Percentiles rank a stretch among this genome's conserved stretches.
Conservation (phyloP, 2,113 vertebrate genomes). For the Donacobius atricapilla region DNA sequence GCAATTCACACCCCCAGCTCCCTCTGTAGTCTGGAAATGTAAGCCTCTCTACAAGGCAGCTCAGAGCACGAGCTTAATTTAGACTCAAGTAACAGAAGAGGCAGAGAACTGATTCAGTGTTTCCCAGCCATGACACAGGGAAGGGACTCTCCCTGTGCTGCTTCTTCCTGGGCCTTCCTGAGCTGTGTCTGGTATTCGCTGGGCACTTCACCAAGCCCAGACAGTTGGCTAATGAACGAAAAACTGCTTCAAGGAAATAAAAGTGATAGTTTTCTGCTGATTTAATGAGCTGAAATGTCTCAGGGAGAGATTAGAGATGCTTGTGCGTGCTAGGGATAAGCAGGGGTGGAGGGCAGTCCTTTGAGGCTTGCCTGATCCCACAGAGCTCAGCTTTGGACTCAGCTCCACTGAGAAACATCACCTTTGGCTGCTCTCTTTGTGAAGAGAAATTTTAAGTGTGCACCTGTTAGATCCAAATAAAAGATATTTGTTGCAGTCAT, state of each 20-base stretch:
- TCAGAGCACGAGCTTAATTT: neutral
- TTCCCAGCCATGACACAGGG: neutral
- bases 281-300: neutral
- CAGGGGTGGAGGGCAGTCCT: neutral
- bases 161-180: neutral
- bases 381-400: neutral
- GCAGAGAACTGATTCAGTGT: neutral
- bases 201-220: neutral
- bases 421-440: neutral
- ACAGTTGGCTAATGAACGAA: neutral
- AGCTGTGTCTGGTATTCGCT: neutral
- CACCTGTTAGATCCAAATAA: neutral
- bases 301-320: neutral
- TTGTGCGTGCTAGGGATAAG: neutral
- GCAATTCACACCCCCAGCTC: neutral
- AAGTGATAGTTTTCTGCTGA: neutral
- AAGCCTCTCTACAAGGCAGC: neutral
- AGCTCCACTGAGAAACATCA: neutral
- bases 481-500: neutral
- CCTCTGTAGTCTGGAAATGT: neutral
- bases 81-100: neutral
- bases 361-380: fast-evolving
- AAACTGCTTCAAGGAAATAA: neutral
- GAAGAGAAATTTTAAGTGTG: neutral
- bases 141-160: neutral